Conservation (phyloP, 2,797 vertebrate genomes). For the Anguilla megastoma region DNA sequence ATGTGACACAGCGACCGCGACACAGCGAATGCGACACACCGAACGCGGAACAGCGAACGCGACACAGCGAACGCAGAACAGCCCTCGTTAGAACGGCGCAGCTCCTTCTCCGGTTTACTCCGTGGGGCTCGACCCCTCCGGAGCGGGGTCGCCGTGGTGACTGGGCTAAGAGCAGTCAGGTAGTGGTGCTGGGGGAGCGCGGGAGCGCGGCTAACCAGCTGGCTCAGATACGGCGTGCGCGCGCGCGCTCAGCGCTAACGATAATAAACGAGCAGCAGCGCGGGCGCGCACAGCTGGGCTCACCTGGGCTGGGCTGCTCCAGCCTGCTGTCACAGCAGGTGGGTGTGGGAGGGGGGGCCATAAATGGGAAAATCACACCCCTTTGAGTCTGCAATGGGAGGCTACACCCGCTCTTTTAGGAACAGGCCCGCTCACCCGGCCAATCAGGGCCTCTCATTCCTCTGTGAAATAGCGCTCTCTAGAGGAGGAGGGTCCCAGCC, state of each 20-base stretch:
- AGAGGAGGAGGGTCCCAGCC: too few species aligned
- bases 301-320: not conserved
- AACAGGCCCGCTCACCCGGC: too few species aligned
- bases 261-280: not conserved
- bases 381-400: not conserved
- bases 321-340: not conserved
- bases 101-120: not conserved
- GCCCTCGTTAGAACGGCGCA: not conserved
- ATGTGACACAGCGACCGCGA: too few species aligned
- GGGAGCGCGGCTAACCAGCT: not conserved
- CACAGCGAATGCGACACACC: too few species aligned
- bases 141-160: not conserved
- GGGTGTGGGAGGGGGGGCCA: not conserved
- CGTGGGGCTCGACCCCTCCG: too few species aligned
- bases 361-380: not conserved
- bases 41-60: not conserved
- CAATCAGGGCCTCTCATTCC: too few species aligned
- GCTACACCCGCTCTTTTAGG: too few species aligned
- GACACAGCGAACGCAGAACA: not conserved
- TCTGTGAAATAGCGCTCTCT: too few species aligned
- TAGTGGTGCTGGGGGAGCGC: not conserved
- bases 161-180: not conserved
- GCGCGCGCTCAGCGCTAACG: not conserved
- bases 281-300: not conserved
- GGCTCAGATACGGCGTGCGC: not conserved